Percentiles rank a stretch among this genome's conserved stretches.
phyloP scores from a whole-genome alignment of 1,140 invertebrate genomes.

The Hylaeus anthracinus region DNA sequence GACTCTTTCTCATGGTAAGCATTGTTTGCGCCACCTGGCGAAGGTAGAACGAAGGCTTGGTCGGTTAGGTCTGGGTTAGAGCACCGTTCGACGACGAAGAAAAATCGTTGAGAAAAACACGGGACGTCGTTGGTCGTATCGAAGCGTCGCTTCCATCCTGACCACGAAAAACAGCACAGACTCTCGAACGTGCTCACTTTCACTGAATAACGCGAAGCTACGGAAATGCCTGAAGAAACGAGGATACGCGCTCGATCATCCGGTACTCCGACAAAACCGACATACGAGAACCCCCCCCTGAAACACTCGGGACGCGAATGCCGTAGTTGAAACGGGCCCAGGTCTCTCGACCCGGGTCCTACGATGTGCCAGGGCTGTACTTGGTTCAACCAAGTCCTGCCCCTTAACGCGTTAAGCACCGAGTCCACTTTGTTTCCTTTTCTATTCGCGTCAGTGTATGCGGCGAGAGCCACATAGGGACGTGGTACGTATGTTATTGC shows the following conservation, averaged over 20 bases:
- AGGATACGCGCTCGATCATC: constrained; percentile 7
- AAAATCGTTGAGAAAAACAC: not conserved
- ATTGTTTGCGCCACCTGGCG: constrained; percentile 53
- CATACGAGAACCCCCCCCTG: constrained; percentile 59
- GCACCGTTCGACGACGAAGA: constrained; percentile 14
- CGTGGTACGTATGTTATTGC: too few relatives aligned
- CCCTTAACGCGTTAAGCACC: too few relatives aligned
- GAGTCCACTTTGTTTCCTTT: too few relatives aligned
- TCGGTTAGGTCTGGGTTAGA: not conserved
- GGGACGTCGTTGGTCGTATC: not conserved
- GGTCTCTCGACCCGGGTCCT: constrained; percentile 50
- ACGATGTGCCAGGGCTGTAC: constrained; percentile 39
- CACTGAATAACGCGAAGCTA: constrained; percentile 12
- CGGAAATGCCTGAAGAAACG: constrained; percentile 3
- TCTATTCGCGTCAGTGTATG: too few relatives aligned
- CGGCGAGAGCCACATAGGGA: too few relatives aligned
- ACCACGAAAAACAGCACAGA: not conserved
- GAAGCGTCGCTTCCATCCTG: not conserved
- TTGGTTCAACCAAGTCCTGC: not conserved
- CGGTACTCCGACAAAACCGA: constrained; percentile 7
- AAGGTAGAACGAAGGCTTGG: not conserved
- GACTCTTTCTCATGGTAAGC: not conserved
- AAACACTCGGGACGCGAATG: constrained; percentile 60
- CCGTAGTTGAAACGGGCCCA: constrained; percentile 55
- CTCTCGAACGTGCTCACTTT: constrained; percentile 39